Evolutionary conservation across 1,140 invertebrate species (phyloP), one percentile per base, ranked within the genome.

Genomic region (Achatina immaculata): DNA sequence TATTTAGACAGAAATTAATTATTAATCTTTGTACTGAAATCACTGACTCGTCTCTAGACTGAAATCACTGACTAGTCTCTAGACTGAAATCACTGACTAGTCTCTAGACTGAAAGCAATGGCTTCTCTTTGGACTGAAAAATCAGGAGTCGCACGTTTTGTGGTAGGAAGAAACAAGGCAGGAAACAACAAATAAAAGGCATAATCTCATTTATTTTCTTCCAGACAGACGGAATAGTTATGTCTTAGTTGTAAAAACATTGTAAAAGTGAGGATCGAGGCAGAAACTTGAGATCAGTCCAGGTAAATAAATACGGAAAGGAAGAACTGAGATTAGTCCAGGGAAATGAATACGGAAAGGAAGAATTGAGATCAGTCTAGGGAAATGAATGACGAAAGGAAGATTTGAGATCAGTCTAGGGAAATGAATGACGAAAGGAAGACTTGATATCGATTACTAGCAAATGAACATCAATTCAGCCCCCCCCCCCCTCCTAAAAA

Each of bases 301-400:
- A 19, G 45, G 21, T 58, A 19, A 62, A 31, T 42, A 3, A 77
- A 6, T 34, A 7, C 34, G 48, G 62, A 7, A 62, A 34, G 24
- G 55, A 42, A 40, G 43, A 40, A 78, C 55, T 51, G 24, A 42
- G 62, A 66, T 51, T 65, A 28, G 43, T 3, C 34, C 38, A 42
- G 38, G 43, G 7, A 77, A 51, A 77, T 4, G 42, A 40, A 77
- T 45, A 77, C 16, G 55, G 74, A 77, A 40, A 62, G 31, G 62
- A 21, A 77, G 31, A 62, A 19, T 58, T 11, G 65, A 4, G 36
- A n/a, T 65, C 6, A 78, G 24, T n/a, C 2, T 62, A 4, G 65
- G 36, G 40, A 16, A 65, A 58, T 69, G 34, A 48, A 19, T 69
- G 34, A 69, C 14, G 31, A 2, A 78, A 16, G 34, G 34, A 78